Conservation (phyloP, 2,113 vertebrate species). For the Microcebus murinus region DNA sequence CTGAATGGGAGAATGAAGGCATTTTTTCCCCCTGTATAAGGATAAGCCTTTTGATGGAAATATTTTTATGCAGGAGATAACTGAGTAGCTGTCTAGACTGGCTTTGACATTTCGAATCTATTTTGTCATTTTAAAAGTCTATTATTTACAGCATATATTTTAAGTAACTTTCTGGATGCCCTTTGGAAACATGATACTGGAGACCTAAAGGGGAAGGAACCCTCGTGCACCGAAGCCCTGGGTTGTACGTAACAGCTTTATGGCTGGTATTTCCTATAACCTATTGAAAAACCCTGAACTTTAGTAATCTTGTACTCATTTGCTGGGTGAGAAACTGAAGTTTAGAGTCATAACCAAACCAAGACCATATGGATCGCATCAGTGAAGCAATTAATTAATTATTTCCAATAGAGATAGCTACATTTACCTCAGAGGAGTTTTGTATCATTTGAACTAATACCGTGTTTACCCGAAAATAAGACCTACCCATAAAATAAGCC, state of each 20-base stretch:
- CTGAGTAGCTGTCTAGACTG: background rate
- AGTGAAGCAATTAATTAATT: background rate
- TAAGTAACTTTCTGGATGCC: background rate
- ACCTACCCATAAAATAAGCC: no score
- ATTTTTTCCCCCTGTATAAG: background rate
- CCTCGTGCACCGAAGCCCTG: background rate
- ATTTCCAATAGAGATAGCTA: background rate
- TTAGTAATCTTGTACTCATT: background rate
- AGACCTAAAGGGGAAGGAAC: background rate
- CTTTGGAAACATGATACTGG: constrained; percentile 19
- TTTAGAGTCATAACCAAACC: background rate
- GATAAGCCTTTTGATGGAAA: constrained; percentile 12
- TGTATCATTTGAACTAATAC: background rate
- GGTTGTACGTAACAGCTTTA: background rate
- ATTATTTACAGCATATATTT: background rate
- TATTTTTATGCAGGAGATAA: background rate
- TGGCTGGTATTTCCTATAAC: background rate
- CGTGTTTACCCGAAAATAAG: no score
- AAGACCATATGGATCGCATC: background rate
- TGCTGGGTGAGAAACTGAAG: background rate
- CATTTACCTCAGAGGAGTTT: background rate
- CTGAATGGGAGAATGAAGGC: background rate
- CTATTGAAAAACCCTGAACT: background rate
- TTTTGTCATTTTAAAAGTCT: constrained; percentile 7
- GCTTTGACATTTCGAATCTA: background rate